These are phyloP conservation scores for Platichthys flesus DNA, from an alignment of 2,113 vertebrate species.

Conservation along the genomic window DNA sequence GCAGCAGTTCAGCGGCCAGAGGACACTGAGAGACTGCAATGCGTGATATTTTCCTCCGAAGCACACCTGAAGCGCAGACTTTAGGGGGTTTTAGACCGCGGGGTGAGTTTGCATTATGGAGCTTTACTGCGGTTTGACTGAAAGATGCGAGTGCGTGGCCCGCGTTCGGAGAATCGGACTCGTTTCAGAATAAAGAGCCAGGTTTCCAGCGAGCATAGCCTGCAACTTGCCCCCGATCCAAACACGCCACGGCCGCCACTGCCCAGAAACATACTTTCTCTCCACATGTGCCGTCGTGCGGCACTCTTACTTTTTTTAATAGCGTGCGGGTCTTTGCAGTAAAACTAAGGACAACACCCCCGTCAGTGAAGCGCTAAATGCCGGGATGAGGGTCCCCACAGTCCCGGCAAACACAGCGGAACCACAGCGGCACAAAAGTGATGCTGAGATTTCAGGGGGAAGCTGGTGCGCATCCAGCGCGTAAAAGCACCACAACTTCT, in stretches of 20 bases:
- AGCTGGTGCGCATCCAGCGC: constrained; percentile 65
- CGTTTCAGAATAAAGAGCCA: constrained; percentile 18
- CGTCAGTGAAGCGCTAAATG: neutral
- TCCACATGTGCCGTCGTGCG: constrained; percentile 14
- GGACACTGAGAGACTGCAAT: constrained; percentile 72
- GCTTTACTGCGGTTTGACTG: constrained; percentile 31
- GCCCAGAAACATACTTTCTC: constrained; percentile 40
- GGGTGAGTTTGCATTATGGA: constrained; percentile 44
- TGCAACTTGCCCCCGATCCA: constrained; percentile 39
- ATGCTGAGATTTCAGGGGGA: constrained; percentile 60
- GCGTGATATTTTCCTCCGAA: constrained; percentile 76
- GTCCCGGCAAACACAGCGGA: neutral
- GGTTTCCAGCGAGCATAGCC: constrained; percentile 12
- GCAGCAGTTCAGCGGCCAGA: constrained; percentile 62
- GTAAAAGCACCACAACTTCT: constrained; percentile 74
- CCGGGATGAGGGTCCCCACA: constrained; percentile 14
- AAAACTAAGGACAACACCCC: constrained; percentile 21
- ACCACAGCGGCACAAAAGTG: constrained; percentile 49
- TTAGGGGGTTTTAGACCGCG: constrained; percentile 26
- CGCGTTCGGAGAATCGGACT: neutral
- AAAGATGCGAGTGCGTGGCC: constrained; percentile 1
- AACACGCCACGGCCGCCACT: constrained; percentile 4
- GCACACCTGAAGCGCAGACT: constrained; percentile 69
- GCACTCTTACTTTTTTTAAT: constrained; percentile 49
- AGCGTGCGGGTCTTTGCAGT: neutral